These are phyloP conservation scores for Acipenser transmontanus DNA, from an alignment of 2,797 vertebrate species.

Conservation along the genomic window DNA sequence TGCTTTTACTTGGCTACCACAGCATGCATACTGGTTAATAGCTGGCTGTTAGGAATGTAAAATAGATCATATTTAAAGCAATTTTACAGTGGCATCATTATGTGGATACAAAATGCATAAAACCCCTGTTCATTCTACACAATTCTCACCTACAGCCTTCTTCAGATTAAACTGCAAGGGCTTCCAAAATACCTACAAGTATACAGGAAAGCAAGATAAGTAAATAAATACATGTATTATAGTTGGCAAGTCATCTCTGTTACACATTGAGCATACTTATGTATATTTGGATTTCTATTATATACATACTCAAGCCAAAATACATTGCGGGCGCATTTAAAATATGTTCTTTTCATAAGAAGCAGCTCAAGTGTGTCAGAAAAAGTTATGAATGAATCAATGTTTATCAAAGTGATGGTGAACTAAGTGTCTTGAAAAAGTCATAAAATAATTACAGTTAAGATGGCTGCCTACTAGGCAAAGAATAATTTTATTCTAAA, in stretches of 20 bases:
- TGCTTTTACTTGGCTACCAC: no score
- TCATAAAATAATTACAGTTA: constrained; percentile 12
- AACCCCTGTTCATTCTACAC: constrained; percentile 42
- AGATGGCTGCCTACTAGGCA: constrained; percentile 30
- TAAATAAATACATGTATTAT: constrained; percentile 66
- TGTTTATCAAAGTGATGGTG: constrained; percentile 36
- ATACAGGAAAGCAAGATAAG: constrained; percentile 68
- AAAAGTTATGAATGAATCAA: constrained; percentile 40
- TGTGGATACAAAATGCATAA: constrained; percentile 43
- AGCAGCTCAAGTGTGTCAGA: constrained; percentile 18
- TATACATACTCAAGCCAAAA: constrained; percentile 40
- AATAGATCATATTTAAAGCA: constrained; percentile 5
- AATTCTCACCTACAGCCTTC: constrained; percentile 28
- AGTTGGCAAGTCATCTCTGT: constrained; percentile 56
- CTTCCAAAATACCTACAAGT: constrained; percentile 50
- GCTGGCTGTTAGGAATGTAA: background rate
- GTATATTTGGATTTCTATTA: constrained; percentile 63
- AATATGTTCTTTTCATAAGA: constrained; percentile 53
- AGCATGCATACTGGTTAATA: background rate
- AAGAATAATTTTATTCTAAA: constrained; percentile 36
- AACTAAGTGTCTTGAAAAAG: no score
- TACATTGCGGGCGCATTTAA: constrained; percentile 31
- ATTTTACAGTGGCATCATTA: constrained; percentile 55
- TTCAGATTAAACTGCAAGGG: constrained; percentile 48
- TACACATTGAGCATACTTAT: constrained; percentile 56